Base-by-base conservation (phyloP, 2,797 vertebrate genomes). In the Echiichthys vipera region DNA sequence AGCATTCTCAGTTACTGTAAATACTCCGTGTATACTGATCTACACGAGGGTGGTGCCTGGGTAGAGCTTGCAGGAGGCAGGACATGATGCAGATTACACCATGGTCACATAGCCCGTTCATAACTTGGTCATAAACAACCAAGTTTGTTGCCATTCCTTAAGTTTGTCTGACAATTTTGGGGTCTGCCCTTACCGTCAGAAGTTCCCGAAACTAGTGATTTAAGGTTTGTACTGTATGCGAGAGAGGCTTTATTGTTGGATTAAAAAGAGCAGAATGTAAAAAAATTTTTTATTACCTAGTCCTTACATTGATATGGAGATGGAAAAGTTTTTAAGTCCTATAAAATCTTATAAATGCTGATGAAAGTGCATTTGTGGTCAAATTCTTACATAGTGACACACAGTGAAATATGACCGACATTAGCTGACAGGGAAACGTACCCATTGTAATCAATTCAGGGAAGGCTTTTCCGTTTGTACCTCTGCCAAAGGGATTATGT, bases 391-490 rank as follows among this genome's bases (percentile, higher is more conserved):
- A 10, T 14, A 11, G 27, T 12, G n/a, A 53, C 34, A 27, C n/a
- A 18, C 2, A 47, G 32, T 58, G 24, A 68, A 64, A 65, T 32
- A 46, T 45, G 30, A 22, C 11, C 3, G 39, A 17, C n/a, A 59
- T 54, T 46, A 76, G 5, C 64, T 50, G 27, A 65, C 27, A 27
- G 0, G 1, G 59, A 59, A 47, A 40, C 17, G 2, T 66, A 20
- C 42, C 13, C 12, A 17, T 62, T 67, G 18, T 66, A 45, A 65
- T 87, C 58, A 39, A 14, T 74, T 37, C 0, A 0, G 45, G 17
- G n/a, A 68, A 43, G 32, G 20, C 17, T 62, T 65, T 57, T 71
- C 39, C 25, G 42, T 77, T 77, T 73, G 43, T 62, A 51, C 22
- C 32, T 65, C 51, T 46, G 37, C 56, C 65, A 71, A 34, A 40